phyloP scores from a whole-genome alignment of 2,797 vertebrate species.

The Aeoliscus strigatus region DNA sequence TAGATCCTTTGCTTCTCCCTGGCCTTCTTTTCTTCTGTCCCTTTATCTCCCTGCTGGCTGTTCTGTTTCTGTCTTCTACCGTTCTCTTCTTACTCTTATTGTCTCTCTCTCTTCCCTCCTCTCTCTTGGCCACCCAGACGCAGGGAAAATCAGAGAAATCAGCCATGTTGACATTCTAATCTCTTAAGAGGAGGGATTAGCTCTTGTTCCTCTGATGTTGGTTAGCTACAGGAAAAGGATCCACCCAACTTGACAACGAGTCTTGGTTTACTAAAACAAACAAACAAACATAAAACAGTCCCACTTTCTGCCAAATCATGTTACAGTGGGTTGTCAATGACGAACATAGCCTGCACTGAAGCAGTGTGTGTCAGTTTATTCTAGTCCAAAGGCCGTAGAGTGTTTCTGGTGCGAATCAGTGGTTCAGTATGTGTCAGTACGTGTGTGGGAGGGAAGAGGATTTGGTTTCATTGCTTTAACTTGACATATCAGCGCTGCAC shows the following conservation, averaged over 20 bases:
- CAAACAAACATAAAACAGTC: constrained; percentile 14
- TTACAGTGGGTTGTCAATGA: constrained; percentile 24
- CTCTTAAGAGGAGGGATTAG: constrained; percentile 68
- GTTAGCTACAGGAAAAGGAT: constrained; percentile 63
- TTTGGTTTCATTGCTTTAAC: too few species aligned
- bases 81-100: too few species aligned
- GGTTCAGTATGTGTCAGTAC: too few species aligned
- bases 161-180: constrained; percentile 45
- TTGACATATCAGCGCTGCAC: too few species aligned
- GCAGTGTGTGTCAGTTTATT: too few species aligned
- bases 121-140: constrained; percentile 55
- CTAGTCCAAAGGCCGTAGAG: too few species aligned
- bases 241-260: constrained; percentile 34
- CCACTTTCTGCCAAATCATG: constrained; percentile 18
- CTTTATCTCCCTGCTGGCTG: background rate
- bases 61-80: background rate
- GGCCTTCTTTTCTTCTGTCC: background rate
- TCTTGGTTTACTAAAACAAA: constrained; percentile 7
- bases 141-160: constrained; percentile 39
- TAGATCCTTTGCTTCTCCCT: constrained; percentile 31
- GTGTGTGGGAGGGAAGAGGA: too few species aligned
- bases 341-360: too few species aligned
- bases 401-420: too few species aligned
- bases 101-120: background rate
- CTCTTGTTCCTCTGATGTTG: constrained; percentile 54